Evolutionary conservation across 1,140 invertebrate species (phyloP).

Genomic region (Sarcophaga peregrina): DNA sequence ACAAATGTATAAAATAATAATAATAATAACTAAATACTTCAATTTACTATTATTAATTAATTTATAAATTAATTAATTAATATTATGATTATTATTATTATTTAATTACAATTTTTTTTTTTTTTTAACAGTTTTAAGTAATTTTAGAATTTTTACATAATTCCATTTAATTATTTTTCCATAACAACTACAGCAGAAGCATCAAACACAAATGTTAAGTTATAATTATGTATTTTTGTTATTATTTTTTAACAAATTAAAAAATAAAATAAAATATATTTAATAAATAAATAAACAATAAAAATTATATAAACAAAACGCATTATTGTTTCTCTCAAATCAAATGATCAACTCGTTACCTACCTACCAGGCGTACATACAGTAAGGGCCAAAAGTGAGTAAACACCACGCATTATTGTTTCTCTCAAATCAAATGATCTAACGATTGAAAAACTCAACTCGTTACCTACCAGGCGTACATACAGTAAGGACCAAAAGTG

Average conservation of each 20-base stretch:
- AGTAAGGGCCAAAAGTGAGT: no score
- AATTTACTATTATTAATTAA: constrained; percentile 13
- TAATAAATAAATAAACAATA: constrained; percentile 33
- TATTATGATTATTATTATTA: constrained; percentile 34
- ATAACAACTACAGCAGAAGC: constrained; percentile 40
- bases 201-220: constrained; percentile 40
- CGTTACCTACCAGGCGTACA: no score
- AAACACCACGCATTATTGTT: no score
- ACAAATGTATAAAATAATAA: constrained; percentile 33
- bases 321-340: neutral
- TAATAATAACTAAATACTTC: constrained; percentile 33
- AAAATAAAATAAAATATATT: constrained; percentile 38
- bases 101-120: constrained; percentile 28
- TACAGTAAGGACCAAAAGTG: no score
- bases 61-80: constrained; percentile 11
- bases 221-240: constrained; percentile 41
- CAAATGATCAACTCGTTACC: no score
- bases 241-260: constrained; percentile 42
- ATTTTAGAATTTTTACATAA: constrained; percentile 42
- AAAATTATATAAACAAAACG: constrained; percentile 12
- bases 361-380: no score
- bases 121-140: constrained; percentile 37
- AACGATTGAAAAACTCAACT: no score
- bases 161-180: constrained; percentile 42
- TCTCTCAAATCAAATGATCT: no score